Percentiles rank a stretch among this genome's conserved stretches.
Conservation (phyloP, 2,113 vertebrate species). For the Entomyzon cyanotis region DNA sequence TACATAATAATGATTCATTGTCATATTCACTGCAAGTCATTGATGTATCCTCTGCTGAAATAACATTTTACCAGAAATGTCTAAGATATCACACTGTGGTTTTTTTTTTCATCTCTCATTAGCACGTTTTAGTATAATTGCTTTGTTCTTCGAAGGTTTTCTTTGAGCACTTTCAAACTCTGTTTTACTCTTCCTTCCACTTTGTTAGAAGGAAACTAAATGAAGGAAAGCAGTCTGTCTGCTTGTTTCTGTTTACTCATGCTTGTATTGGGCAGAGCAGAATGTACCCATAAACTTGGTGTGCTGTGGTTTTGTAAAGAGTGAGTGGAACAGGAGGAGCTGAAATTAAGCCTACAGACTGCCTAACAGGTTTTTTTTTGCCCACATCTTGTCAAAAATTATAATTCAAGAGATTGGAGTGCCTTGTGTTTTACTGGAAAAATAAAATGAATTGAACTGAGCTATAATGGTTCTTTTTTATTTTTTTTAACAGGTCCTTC, state of each 20-base stretch:
- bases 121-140: neutral
- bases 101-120: neutral
- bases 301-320: neutral
- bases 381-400: conserved; percentile 5
- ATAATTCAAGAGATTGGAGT: neutral
- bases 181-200: neutral
- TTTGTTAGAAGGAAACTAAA: neutral
- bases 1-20: neutral
- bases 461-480: neutral
- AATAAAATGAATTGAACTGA: neutral
- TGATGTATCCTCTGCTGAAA: neutral
- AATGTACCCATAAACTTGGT: neutral
- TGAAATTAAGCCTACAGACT: conserved; percentile 31
- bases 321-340: neutral
- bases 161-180: neutral
- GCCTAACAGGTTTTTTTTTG: neutral
- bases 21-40: neutral
- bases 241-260: neutral
- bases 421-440: neutral
- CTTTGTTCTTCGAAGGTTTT: neutral
- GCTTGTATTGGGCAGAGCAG: conserved; percentile 11
- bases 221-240: neutral
- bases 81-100: neutral
- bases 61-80: neutral
- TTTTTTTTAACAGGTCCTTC: conserved; percentile 84